Evolutionary conservation across 2,113 vertebrate species (phyloP).

Genomic region (Poecilia latipinna): DNA sequence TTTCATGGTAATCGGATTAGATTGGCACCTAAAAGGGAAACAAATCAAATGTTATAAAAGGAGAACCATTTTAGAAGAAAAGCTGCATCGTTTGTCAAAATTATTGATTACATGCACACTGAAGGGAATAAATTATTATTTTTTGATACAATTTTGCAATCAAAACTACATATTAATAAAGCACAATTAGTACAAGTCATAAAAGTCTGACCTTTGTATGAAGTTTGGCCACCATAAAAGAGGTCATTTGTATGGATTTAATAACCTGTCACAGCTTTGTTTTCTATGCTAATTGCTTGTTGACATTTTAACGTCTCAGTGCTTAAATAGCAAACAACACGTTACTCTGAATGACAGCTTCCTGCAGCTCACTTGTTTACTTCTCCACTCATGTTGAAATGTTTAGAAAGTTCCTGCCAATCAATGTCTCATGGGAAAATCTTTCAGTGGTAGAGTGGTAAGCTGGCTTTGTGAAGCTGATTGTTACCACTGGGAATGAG

Average conservation of each 20-base stretch:
- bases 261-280: slow-evolving; percentile 51
- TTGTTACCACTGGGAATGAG: background rate
- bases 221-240: slow-evolving; percentile 10
- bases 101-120: slow-evolving; percentile 21
- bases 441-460: slow-evolving; percentile 2
- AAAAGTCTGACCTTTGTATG: slow-evolving; percentile 36
- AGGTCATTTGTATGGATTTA: slow-evolving; percentile 48
- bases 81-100: slow-evolving; percentile 34
- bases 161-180: slow-evolving; percentile 28
- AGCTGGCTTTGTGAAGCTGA: slow-evolving; percentile 6
- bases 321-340: slow-evolving; percentile 28
- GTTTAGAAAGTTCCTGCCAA: slow-evolving; percentile 25
- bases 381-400: slow-evolving; percentile 9
- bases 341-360: slow-evolving; percentile 43
- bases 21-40: background rate
- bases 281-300: slow-evolving; percentile 56
- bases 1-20: background rate
- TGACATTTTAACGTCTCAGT: slow-evolving; percentile 56
- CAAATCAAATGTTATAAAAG: background rate
- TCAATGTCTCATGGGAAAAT: slow-evolving; percentile 31
- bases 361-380: slow-evolving; percentile 35
- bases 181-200: slow-evolving; percentile 20
- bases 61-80: background rate
- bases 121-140: slow-evolving; percentile 2
- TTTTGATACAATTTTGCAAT: background rate